A percentile compares a stretch with the other conserved stretches of the same genome.
Evolutionary conservation across 1,140 invertebrate species (phyloP).

Genomic region (Dinothrombium tinctorium): DNA sequence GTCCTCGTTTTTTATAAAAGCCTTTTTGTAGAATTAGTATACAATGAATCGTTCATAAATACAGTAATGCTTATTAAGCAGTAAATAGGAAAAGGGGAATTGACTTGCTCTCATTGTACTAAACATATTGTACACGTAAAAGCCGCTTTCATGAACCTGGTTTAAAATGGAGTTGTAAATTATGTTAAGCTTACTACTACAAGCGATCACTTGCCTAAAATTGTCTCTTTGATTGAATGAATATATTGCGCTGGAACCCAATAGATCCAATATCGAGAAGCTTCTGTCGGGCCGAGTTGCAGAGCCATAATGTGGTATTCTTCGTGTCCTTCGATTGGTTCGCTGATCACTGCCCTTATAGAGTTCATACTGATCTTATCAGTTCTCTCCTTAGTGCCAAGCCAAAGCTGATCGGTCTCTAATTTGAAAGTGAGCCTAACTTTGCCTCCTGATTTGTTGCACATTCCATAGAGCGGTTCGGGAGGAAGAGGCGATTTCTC

Average conservation of each 20-base stretch:
- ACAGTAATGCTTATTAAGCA: too few relatives aligned
- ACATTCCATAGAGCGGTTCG: constrained; percentile 61
- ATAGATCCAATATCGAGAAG: constrained; percentile 74
- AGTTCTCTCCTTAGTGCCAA: constrained; percentile 77
- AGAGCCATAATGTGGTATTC: constrained; percentile 78
- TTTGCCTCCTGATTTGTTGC: constrained; percentile 76
- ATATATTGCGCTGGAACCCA: constrained; percentile 77
- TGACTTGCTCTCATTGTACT: too few relatives aligned
- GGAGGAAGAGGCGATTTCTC: constrained; percentile 45
- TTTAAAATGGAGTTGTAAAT: too few relatives aligned
- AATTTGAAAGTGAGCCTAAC: constrained; percentile 77
- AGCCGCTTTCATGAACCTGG: too few relatives aligned
- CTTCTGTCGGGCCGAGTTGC: constrained; percentile 62
- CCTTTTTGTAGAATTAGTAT: too few relatives aligned
- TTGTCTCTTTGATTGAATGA: constrained; percentile 69
- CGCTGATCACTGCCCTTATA: constrained; percentile 55
- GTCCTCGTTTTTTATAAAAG: too few relatives aligned
- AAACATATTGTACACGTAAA: too few relatives aligned
- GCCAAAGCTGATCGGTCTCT: constrained; percentile 73
- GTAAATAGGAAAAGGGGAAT: too few relatives aligned
- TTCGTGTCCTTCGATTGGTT: constrained; percentile 67
- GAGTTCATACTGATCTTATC: constrained; percentile 76
- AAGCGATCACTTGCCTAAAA: constrained; percentile 43
- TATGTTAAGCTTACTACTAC: too few relatives aligned
- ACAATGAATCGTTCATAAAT: too few relatives aligned